Base-by-base conservation (phyloP, 2,888 invertebrate genomes). In the Drosophila rellima region DNA sequence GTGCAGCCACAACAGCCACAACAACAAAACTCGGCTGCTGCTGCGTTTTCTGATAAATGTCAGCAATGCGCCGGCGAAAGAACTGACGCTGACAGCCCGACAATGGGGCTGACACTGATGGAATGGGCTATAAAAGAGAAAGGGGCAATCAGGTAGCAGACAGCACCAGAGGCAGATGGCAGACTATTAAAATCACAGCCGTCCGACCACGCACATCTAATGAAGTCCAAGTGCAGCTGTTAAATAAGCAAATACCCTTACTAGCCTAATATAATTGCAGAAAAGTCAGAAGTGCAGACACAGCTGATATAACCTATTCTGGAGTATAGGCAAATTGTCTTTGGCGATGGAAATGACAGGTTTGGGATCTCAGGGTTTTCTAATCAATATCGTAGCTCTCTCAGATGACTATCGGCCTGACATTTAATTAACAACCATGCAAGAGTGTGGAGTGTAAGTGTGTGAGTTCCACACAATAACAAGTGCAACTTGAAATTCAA, bases 51-150 rank as follows among this genome's bases (percentile, higher is more conserved):
- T 72, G 82, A 84, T 84, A 84, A 81, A 84, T 70, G 82, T 72
- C 79, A 69, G 57, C 55, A 56, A 48, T 23, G 26, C 42, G 52
- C 64, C 64, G 42, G 51, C 40, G 66, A 37, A 44, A 40, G 26
- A 50, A 47, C 52, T 70, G 67, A 42, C 47, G 62, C 56, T 79
- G 85, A 76, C 85, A 79, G 74, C 51, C 50, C 50, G 51, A 66
- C 67, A 77, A 72, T 79, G 82, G 17, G 31, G 63, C 64, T 78
- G 87, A 87, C 87, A 78, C 74, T 78, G 79, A 83, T 63, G 75
- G 61, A 78, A 54, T 35, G 61, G 51, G 45, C 63, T 20, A 26
- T 44, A 13, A 44, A 59, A 26, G 42, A 20, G 23, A 51, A 55
- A 42, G 42, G 50, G 37, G 60, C 55, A 44, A 54, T 26, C 78